These are phyloP conservation scores for Nyctibius bracteatus DNA, from an alignment of 2,113 vertebrate genomes.

Conservation along the genomic window DNA sequence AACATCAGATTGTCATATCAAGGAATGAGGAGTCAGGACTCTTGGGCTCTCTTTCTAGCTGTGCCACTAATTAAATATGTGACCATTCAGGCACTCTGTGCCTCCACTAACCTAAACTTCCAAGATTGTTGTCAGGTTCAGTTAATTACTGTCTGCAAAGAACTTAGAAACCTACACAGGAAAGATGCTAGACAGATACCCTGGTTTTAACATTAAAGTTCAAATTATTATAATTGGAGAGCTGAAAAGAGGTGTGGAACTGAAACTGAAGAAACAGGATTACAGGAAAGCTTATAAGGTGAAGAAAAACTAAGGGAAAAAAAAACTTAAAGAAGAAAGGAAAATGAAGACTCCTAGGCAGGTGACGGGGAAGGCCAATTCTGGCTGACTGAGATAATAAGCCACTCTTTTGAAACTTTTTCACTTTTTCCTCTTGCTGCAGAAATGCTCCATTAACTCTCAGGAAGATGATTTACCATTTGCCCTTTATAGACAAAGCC, in stretches of 20 bases:
- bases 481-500: constrained; percentile 51
- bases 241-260: neutral
- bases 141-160: constrained; percentile 38
- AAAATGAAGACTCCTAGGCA: neutral
- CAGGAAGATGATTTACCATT: constrained; percentile 49
- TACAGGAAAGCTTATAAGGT: neutral
- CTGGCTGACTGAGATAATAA: constrained; percentile 14
- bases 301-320: neutral
- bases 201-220: constrained; percentile 20
- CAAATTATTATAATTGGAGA: constrained; percentile 14
- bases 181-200: neutral
- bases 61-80: constrained; percentile 20
- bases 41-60: neutral
- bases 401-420: constrained; percentile 19
- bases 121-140: neutral
- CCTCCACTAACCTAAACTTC: constrained; percentile 11
- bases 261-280: neutral
- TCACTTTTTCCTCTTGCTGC: neutral
- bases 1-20: neutral
- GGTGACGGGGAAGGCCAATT: neutral
- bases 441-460: constrained; percentile 58
- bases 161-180: neutral
- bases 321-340: neutral
- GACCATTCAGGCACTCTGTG: neutral
- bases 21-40: neutral